phyloP scores from a whole-genome alignment of 2,888 invertebrate species.

The Drosophila parthenogenetica region DNA sequence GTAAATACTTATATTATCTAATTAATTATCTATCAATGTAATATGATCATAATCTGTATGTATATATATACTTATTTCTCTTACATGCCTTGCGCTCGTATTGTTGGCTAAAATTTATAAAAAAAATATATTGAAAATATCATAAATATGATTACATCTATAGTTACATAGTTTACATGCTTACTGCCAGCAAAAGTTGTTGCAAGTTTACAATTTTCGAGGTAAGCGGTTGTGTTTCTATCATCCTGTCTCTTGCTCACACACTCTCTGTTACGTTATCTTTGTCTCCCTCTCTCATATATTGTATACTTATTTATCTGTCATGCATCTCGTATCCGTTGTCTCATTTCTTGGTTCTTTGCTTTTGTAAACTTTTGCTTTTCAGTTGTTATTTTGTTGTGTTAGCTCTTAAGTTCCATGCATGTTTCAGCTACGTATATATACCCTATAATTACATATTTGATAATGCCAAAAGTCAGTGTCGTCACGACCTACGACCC shows the following conservation, averaged over 20 bases:
- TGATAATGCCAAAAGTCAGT: conserved; percentile 57
- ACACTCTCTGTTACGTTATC: not conserved
- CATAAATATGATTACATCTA: conserved; percentile 43
- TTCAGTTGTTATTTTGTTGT: conserved; percentile 38
- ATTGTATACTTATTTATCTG: conserved; percentile 2
- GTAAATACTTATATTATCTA: conserved; percentile 17
- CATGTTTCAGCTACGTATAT: conserved; percentile 48
- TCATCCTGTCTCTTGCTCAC: conserved; percentile 13
- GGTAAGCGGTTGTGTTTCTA: conserved; percentile 74
- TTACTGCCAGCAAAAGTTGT: conserved; percentile 83
- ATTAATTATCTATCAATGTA: conserved; percentile 34
- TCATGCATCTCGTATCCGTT: conserved; percentile 24
- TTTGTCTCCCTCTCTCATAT: conserved; percentile 33
- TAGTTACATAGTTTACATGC: conserved; percentile 82
- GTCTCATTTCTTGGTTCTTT: conserved; percentile 44
- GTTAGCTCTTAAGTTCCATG: conserved; percentile 48
- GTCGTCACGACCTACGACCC: conserved; percentile 45
- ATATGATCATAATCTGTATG: conserved; percentile 50
- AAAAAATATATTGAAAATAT: conserved; percentile 27
- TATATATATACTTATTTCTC: conserved; percentile 54
- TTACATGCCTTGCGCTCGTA: conserved; percentile 80
- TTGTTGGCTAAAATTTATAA: conserved; percentile 63
- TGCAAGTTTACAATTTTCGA: conserved; percentile 82
- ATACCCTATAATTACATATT: conserved; percentile 32
- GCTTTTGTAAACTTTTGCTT: conserved; percentile 29